phyloP scores from a whole-genome alignment of 1,140 invertebrate genomes.

The Adelges cooleyi region DNA sequence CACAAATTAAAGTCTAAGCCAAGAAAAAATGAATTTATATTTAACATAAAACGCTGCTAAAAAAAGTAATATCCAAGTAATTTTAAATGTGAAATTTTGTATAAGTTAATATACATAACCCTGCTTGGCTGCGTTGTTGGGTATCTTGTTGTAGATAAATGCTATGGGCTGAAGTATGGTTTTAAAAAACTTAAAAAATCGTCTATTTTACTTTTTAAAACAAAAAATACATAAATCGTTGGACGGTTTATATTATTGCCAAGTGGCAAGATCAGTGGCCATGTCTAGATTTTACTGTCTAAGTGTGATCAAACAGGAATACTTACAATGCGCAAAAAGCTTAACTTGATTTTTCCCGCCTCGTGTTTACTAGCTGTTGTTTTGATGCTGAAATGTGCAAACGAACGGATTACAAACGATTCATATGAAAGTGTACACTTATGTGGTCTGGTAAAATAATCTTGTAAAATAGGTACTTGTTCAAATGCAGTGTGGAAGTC shows the following conservation, averaged over 20 bases:
- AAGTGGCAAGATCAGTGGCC: not conserved
- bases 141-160: too few relatives aligned
- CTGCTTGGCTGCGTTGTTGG: too few relatives aligned
- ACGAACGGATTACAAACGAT: not conserved
- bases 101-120: too few relatives aligned
- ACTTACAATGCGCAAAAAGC: conserved; percentile 2
- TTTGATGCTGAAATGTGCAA: not conserved
- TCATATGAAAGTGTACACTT: not conserved
- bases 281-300: not conserved
- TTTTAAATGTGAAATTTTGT: too few relatives aligned
- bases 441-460: not conserved
- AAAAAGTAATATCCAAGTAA: too few relatives aligned
- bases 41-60: too few relatives aligned
- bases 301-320: not conserved
- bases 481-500: not conserved
- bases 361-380: not conserved
- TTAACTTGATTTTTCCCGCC: not conserved
- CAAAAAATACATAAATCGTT: too few relatives aligned
- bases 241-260: not conserved
- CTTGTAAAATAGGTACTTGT: not conserved
- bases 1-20: too few relatives aligned
- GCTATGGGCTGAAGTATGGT: too few relatives aligned
- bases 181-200: too few relatives aligned
- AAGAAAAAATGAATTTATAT: too few relatives aligned
- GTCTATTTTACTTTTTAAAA: too few relatives aligned